Base-by-base conservation (phyloP, 1,140 invertebrate genomes). In the Pararge aegeria region DNA sequence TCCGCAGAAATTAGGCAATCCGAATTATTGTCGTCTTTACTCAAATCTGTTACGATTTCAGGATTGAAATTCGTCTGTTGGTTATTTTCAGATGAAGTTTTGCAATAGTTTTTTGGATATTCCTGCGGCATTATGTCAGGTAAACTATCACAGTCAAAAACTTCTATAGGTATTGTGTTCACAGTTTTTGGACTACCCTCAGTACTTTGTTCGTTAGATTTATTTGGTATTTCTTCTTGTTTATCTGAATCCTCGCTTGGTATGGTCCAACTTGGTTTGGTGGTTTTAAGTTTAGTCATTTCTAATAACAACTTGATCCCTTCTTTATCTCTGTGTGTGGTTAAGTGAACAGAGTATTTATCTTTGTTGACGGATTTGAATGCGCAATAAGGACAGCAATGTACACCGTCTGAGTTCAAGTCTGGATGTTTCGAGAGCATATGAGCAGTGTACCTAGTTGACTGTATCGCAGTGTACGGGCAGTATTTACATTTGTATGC, bases 401-500 rank as follows among this genome's bases (percentile, higher is more conserved):
- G 90, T 30, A 92, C 71, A 12, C 91, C 79, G 30, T 79, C 80
- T 6, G 87, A 85, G 52, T 88, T 87, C 13, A 91, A 63, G 13
- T 90, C 90, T 1, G 91, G 92, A 68, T 93, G 92, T 68, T 91
- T 92, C 0, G 90, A 90, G 54, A 91, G 89, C 67, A 92, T 85
- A 67, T 93, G 92, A 0, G 80, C 89, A 68, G 95, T 94, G 73
- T 94, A 95, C 1, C 92, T 55, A 0, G 78, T 87, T 1, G 87
- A 87, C 79, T 95, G 94, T 57, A 95, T 95, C 58, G 93, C 92
- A 1, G 91, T 91, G 75, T 94, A 95, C 0, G 92, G 81, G 75
- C 95, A 96, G 66, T 93, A 92, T 37, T 92, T 92, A 73, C 95
- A 96, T 64, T 93, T 92, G 74, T 95, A 95, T 0, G 94, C 92